Evolutionary conservation across 2,888 invertebrate genomes (phyloP).

Genomic region (Dryobotodes eremita): DNA sequence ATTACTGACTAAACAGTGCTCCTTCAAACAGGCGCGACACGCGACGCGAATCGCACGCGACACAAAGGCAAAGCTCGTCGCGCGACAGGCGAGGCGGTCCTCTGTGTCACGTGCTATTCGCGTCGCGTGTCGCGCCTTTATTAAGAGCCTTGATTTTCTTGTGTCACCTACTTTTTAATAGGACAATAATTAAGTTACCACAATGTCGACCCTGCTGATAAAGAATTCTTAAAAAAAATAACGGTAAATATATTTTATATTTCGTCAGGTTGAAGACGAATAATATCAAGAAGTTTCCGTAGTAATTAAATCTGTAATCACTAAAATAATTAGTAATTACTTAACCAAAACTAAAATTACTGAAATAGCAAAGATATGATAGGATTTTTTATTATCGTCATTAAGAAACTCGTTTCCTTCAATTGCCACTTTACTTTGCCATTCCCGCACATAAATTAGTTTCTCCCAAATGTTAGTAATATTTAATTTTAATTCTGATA

Average conservation of each 20-base stretch:
- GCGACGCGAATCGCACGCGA: too few species aligned
- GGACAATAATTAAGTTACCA: background rate
- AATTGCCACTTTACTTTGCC: background rate
- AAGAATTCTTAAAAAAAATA: background rate
- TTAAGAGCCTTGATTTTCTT: too few species aligned
- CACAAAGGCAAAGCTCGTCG: too few species aligned
- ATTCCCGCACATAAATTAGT: conserved; percentile 16
- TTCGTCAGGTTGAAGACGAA: background rate
- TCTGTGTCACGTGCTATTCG: too few species aligned
- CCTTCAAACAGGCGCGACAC: too few species aligned
- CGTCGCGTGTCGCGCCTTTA: too few species aligned
- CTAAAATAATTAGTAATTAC: background rate
- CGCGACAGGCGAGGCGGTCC: too few species aligned
- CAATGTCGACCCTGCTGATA: background rate
- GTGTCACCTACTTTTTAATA: too few species aligned
- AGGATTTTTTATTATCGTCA: conserved; percentile 2
- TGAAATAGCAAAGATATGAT: background rate
- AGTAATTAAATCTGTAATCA: background rate
- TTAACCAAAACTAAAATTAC: background rate
- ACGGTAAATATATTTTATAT: too few species aligned
- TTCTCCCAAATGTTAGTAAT: background rate
- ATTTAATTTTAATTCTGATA: background rate
- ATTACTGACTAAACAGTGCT: background rate
- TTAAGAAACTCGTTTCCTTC: conserved; percentile 25
- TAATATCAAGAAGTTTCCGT: background rate